A percentile compares a stretch with the other conserved stretches of the same genome.
These are phyloP conservation scores for Stenurella melanura DNA, from an alignment of 2,888 invertebrate species.

Conservation along the genomic window DNA sequence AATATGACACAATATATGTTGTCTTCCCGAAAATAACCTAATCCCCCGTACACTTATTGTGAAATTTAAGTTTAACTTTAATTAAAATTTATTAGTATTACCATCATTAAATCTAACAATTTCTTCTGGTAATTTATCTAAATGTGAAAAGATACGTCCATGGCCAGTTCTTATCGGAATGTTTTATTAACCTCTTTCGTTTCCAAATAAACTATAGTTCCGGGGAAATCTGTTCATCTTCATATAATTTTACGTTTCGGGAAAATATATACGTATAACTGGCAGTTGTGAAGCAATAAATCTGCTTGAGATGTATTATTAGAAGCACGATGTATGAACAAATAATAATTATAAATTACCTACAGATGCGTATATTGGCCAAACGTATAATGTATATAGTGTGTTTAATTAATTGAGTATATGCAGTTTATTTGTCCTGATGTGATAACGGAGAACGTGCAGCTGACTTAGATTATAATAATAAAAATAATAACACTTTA, in stretches of 20 bases:
- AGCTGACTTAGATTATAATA: not conserved
- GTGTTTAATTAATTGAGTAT: not conserved
- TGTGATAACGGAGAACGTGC: not conserved
- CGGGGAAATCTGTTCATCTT: not conserved
- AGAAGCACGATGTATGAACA: not conserved
- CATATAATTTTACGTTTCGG: not conserved
- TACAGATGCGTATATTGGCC: not conserved
- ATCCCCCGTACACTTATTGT: too few relatives aligned
- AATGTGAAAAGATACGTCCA: too few relatives aligned
- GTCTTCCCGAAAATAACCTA: too few relatives aligned
- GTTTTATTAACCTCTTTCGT: too few relatives aligned
- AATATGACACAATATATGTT: too few relatives aligned
- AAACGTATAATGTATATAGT: not conserved
- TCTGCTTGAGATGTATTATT: not conserved
- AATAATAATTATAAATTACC: not conserved
- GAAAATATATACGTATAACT: not conserved
- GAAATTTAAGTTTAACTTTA: too few relatives aligned
- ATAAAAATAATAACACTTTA: not conserved
- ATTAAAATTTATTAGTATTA: too few relatives aligned
- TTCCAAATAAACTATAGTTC: too few relatives aligned
- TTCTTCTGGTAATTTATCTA: too few relatives aligned
- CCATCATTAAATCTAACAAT: too few relatives aligned
- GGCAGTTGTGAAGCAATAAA: not conserved
- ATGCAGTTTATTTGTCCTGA: not conserved
- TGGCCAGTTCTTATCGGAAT: too few relatives aligned